Conservation (phyloP, 2,888 invertebrate species). For the Plagiodera versicolora region DNA sequence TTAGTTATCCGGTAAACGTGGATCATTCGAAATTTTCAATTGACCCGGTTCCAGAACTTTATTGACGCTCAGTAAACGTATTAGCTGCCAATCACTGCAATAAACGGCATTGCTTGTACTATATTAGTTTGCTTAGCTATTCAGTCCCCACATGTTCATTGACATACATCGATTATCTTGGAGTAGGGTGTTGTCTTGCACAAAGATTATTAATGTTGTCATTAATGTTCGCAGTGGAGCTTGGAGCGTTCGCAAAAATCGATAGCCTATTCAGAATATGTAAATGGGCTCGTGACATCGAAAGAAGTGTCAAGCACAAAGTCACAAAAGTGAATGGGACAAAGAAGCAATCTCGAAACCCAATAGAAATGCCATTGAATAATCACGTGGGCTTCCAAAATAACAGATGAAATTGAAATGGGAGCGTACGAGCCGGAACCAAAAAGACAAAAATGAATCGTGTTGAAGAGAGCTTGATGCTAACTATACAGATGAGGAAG, state of each 20-base stretch:
- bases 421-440: too few species aligned
- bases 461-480: too few species aligned
- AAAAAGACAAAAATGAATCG: too few species aligned
- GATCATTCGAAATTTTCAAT: slow-evolving; percentile 32
- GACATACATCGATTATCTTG: slow-evolving; percentile 12
- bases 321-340: too few species aligned
- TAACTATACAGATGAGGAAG: too few species aligned
- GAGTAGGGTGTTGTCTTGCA: background rate
- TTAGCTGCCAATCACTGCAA: slow-evolving; percentile 26
- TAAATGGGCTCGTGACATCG: background rate
- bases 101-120: slow-evolving; percentile 14
- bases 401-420: too few species aligned
- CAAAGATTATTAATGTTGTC: slow-evolving; percentile 1
- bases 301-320: background rate
- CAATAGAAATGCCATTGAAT: too few species aligned
- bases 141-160: slow-evolving; percentile 10
- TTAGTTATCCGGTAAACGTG: slow-evolving; percentile 26
- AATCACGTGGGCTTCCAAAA: too few species aligned
- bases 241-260: background rate
- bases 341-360: too few species aligned
- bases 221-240: background rate
- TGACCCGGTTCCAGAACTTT: slow-evolving; percentile 36
- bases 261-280: background rate
- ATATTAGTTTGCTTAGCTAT: slow-evolving; percentile 12
- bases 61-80: slow-evolving; percentile 35